Evolutionary conservation across 2,888 invertebrate genomes (phyloP).

Genomic region (Macroteleia sp.): DNA sequence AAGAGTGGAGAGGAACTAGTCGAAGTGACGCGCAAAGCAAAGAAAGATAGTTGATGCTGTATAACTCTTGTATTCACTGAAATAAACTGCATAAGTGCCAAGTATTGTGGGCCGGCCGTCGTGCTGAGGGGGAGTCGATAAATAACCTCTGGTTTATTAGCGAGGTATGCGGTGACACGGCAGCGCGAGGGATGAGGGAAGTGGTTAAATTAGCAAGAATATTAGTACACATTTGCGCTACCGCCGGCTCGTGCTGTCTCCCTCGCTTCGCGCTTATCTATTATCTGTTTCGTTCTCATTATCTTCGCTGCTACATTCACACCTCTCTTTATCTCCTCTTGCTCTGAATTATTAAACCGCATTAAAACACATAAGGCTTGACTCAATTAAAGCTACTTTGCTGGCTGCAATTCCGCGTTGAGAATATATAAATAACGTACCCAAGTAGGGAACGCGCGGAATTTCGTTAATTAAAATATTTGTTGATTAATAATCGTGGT

Average conservation of each 20-base stretch:
- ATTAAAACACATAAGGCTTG: slow-evolving; percentile 63
- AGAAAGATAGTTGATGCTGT: slow-evolving; percentile 61
- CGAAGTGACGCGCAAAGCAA: slow-evolving; percentile 32
- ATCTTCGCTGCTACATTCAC: slow-evolving; percentile 60
- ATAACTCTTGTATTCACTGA: slow-evolving; percentile 70
- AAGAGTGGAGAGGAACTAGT: slow-evolving; percentile 15
- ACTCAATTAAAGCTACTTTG: slow-evolving; percentile 59
- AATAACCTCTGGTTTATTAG: slow-evolving; percentile 84
- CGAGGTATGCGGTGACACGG: slow-evolving; percentile 70
- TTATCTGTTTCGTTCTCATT: slow-evolving; percentile 65
- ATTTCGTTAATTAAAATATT: slow-evolving; percentile 18
- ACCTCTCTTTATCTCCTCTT: slow-evolving; percentile 57
- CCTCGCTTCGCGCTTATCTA: slow-evolving; percentile 56
- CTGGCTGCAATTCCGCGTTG: slow-evolving; percentile 40
- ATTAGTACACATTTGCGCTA: slow-evolving; percentile 79
- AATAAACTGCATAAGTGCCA: slow-evolving; percentile 80
- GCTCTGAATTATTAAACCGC: slow-evolving; percentile 61
- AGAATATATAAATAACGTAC: slow-evolving; percentile 32
- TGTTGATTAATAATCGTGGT: slow-evolving; percentile 7
- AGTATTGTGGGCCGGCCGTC: slow-evolving; percentile 68
- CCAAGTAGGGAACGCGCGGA: slow-evolving; percentile 14
- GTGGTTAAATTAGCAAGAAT: slow-evolving; percentile 82
- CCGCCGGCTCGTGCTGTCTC: slow-evolving; percentile 50
- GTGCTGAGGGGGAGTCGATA: slow-evolving; percentile 74
- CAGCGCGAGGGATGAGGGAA: slow-evolving; percentile 69